Percentiles rank a stretch among this genome's conserved stretches.
phyloP scores from a whole-genome alignment of 2,888 invertebrate genomes.

The Leptinotarsa juncta region DNA sequence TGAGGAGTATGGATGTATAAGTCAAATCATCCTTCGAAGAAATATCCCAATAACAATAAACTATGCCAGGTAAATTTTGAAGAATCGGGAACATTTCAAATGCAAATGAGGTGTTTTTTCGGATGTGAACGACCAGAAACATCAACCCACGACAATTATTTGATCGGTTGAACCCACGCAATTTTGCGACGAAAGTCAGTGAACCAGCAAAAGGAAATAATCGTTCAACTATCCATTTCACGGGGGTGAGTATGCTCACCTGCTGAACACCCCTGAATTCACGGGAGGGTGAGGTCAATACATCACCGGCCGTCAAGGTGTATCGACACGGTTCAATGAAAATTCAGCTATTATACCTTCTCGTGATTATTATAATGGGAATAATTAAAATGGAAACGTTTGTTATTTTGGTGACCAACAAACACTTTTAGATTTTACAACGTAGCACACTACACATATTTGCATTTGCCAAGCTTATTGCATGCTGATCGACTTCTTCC shows the following conservation, averaged over 20 bases:
- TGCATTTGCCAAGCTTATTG: neutral
- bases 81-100: neutral
- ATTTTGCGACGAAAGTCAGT: constrained; percentile 26
- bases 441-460: neutral
- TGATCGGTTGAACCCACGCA: neutral
- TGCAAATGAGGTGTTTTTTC: neutral
- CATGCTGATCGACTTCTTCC: no score
- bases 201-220: constrained; percentile 32
- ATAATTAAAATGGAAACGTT: constrained; percentile 38
- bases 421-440: constrained; percentile 9
- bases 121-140: neutral
- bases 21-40: no score
- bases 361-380: constrained; percentile 39
- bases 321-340: constrained; percentile 46
- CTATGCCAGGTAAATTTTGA: no score
- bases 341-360: constrained; percentile 40
- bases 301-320: constrained; percentile 43
- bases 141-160: constrained; percentile 2
- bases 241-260: constrained; percentile 30
- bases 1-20: no score
- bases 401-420: constrained; percentile 23
- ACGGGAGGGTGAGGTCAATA: constrained; percentile 21
- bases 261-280: constrained; percentile 22
- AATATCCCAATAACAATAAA: no score
- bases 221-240: constrained; percentile 25